phyloP scores from a whole-genome alignment of 2,113 vertebrate species.

The Uropsilus gracilis region DNA sequence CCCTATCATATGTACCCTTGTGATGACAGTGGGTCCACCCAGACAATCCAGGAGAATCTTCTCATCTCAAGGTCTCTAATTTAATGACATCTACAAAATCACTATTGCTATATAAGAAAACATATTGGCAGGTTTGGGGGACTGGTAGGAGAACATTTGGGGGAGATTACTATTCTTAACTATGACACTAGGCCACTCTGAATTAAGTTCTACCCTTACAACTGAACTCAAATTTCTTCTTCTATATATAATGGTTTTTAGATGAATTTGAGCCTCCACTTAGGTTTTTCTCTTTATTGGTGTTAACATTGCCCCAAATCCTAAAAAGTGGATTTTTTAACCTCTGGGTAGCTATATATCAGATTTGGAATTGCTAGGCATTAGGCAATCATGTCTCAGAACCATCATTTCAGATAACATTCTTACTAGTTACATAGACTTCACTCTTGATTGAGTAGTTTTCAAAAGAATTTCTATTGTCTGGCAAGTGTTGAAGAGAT shows the following conservation, averaged over 20 bases:
- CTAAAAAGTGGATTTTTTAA: not conserved
- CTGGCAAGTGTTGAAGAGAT: not conserved
- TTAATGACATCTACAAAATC: not conserved
- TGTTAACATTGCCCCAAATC: not conserved
- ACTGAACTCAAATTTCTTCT: not conserved
- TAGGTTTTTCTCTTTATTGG: constrained; percentile 9
- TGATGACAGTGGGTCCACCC: not conserved
- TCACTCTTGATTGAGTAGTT: not conserved
- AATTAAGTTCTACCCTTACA: not conserved
- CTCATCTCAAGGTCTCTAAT: not conserved
- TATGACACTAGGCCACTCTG: not conserved
- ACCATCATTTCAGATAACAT: not conserved
- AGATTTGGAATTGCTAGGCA: not conserved
- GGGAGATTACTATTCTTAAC: not conserved
- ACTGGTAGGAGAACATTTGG: not conserved
- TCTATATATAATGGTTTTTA: not conserved
- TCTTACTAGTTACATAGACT: not conserved
- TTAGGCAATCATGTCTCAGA: not conserved
- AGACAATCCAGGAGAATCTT: not conserved
- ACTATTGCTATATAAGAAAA: not conserved
- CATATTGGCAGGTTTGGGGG: not conserved
- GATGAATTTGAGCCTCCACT: not conserved
- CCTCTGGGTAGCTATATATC: not conserved
- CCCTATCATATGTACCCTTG: not conserved
- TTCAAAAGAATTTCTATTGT: constrained; percentile 14